A percentile compares a stretch with the other conserved stretches of the same genome.
Conservation (phyloP, 2,797 vertebrate species). For the Melanotaenia nigrans region DNA sequence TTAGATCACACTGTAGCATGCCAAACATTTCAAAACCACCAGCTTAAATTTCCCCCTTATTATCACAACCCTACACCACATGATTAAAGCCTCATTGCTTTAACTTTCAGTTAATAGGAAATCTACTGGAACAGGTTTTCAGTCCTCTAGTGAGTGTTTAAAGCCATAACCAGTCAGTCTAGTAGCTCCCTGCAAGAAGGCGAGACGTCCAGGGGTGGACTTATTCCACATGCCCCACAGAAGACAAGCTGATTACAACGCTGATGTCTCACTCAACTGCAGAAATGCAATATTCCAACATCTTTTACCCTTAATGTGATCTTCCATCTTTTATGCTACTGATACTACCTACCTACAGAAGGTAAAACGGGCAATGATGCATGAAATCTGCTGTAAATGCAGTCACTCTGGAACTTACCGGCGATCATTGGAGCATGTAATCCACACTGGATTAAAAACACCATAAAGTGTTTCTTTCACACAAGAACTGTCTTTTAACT, state of each 20-base stretch:
- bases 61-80: not conserved
- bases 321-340: conserved; percentile 6
- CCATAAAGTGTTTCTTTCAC: conserved; percentile 26
- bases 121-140: conserved; percentile 28
- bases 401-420: conserved; percentile 30
- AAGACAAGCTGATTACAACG: conserved; percentile 6
- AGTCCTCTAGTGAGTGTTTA: conserved; percentile 19
- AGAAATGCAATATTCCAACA: conserved; percentile 28
- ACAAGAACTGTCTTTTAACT: not conserved
- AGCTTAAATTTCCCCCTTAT: conserved; percentile 13
- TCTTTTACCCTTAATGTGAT: not conserved
- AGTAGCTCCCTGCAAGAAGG: too few relatives aligned
- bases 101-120: conserved; percentile 39
- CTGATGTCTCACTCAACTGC: not conserved
- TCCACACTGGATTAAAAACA: conserved; percentile 20
- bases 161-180: conserved; percentile 29
- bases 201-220: not conserved
- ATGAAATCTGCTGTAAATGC: conserved; percentile 55
- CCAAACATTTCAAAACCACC: not conserved
- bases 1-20: not conserved
- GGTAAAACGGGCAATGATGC: conserved; percentile 39
- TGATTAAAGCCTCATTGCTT: not conserved
- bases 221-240: not conserved
- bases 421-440: conserved; percentile 36
- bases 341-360: not conserved